Evolutionary conservation across 1,140 invertebrate species (phyloP).

Genomic region (Calephelis virginiensis): DNA sequence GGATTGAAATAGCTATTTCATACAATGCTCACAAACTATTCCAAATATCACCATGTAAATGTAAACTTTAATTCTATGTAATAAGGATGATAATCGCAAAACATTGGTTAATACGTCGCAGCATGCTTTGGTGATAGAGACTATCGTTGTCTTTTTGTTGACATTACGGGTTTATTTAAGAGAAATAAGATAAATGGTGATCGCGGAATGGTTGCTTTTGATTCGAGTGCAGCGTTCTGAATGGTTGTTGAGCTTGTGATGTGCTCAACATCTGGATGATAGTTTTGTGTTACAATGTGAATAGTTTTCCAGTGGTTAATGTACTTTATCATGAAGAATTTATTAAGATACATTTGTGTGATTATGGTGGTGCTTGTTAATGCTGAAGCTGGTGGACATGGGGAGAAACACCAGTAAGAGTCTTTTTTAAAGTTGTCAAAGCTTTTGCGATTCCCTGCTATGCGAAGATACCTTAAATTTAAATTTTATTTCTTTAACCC

Average conservation of each 20-base stretch:
- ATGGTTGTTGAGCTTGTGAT: constrained; percentile 44
- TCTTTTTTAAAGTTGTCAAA: neutral
- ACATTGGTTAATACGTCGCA: constrained; percentile 29
- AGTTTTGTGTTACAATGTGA: constrained; percentile 53
- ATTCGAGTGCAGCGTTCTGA: constrained; percentile 41
- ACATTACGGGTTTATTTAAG: constrained; percentile 76
- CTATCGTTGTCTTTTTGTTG: constrained; percentile 66
- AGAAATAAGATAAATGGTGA: constrained; percentile 75
- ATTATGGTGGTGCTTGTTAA: constrained; percentile 50
- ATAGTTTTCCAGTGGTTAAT: constrained; percentile 26
- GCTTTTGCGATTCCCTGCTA: neutral
- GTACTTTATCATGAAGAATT: constrained; percentile 44
- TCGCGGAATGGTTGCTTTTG: constrained; percentile 61
- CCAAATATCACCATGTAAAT: constrained; percentile 27
- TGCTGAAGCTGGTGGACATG: constrained; percentile 59
- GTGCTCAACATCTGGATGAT: constrained; percentile 23
- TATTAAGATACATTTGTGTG: constrained; percentile 51
- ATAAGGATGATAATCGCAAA: constrained; percentile 40
- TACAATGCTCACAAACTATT: constrained; percentile 36
- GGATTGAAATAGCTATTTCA: constrained; percentile 60
- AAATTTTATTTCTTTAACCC: neutral
- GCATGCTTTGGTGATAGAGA: constrained; percentile 43
- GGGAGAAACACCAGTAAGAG: constrained; percentile 62
- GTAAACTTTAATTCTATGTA: constrained; percentile 32
- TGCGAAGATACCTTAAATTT: neutral